Conservation (phyloP, 2,888 invertebrate genomes). For the Podotricha telesiphe region DNA sequence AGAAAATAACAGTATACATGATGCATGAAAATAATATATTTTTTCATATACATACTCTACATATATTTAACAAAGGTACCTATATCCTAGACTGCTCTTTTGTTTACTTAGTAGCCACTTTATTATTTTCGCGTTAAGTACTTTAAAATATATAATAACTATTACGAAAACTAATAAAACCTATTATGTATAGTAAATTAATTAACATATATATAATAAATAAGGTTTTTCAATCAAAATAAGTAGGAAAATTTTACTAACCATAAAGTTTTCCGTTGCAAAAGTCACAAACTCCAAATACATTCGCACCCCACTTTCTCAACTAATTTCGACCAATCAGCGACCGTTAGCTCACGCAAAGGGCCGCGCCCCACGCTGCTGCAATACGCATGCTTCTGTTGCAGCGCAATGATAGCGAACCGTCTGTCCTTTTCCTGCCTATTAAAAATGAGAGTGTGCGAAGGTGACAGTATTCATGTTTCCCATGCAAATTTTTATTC, state of each 20-base stretch:
- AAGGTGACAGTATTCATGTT: constrained; percentile 58
- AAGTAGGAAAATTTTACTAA: constrained; percentile 1
- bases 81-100: too few species aligned
- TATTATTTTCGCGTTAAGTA: too few species aligned
- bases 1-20: too few species aligned
- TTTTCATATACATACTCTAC: too few species aligned
- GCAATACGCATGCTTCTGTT: constrained; percentile 77
- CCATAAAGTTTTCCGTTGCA: constrained; percentile 50
- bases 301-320: constrained; percentile 69
- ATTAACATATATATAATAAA: not conserved
- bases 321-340: constrained; percentile 66
- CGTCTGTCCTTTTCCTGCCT: constrained; percentile 61
- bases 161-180: too few species aligned
- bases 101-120: too few species aligned
- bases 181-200: too few species aligned
- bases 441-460: constrained; percentile 48
- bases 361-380: constrained; percentile 73
- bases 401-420: constrained; percentile 59
- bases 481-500: constrained; percentile 79
- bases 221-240: not conserved
- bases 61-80: too few species aligned
- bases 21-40: too few species aligned
- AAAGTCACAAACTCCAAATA: constrained; percentile 68
- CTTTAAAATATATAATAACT: too few species aligned
- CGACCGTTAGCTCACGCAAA: constrained; percentile 59